These are phyloP conservation scores for Nephrotoma flavescens DNA, from an alignment of 2,888 invertebrate genomes.

Conservation along the genomic window DNA sequence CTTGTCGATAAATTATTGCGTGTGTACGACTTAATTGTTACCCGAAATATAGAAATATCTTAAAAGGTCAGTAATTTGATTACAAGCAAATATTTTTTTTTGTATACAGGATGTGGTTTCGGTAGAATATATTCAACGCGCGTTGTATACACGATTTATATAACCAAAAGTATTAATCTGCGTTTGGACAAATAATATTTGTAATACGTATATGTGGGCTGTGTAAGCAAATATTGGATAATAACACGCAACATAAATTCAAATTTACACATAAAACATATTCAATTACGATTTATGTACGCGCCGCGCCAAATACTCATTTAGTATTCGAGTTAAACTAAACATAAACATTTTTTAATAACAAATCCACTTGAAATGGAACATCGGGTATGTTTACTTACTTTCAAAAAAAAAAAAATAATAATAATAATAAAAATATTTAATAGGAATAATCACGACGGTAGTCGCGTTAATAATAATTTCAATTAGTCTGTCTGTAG, in stretches of 20 bases:
- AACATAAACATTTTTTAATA: not conserved
- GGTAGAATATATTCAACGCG: not conserved
- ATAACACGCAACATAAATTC: not conserved
- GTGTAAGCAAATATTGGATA: not conserved
- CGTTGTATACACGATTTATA: not conserved
- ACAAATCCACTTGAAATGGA: not conserved
- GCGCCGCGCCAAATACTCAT: not conserved
- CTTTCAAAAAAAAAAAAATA: not conserved
- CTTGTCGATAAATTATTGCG: not conserved
- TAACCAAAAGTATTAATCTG: no score
- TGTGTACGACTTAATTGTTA: not conserved
- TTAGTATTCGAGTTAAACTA: not conserved
- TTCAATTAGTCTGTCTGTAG: not conserved
- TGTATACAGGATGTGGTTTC: not conserved
- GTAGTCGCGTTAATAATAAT: not conserved
- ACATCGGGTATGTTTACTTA: not conserved
- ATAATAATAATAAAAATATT: no score
- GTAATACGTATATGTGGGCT: not conserved
- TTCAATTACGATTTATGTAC: not conserved
- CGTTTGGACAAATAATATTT: no score
- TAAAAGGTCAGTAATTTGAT: not conserved
- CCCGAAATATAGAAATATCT: not conserved
- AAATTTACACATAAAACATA: not conserved
- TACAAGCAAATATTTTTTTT: not conserved
- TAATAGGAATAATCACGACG: not conserved